Evolutionary conservation across 92 coral and sea anemone genomes (phyloP), one percentile per base, ranked within the genome.

Genomic region (Palythoa grandiflora): DNA sequence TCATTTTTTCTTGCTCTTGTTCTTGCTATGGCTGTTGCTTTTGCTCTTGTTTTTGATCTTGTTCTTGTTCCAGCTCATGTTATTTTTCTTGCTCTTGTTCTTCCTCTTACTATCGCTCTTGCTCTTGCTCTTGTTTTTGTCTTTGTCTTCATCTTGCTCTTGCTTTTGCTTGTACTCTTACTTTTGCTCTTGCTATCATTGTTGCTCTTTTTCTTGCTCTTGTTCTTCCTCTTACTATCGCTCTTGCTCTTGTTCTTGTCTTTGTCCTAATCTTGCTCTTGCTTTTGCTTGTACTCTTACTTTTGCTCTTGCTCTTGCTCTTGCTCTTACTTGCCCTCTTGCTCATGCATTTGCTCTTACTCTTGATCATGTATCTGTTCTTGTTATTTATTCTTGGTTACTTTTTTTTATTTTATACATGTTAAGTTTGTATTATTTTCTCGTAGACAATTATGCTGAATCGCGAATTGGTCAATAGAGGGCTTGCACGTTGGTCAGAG

Each of bases 401-500:
- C 11, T 8, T 55, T 55, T 55, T 55, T 2, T 16, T 17, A 2
- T 63, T 35, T 17, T 19, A 9, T 63, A 8, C 20, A 9, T 1
- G 11, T 63, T 63, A 3, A 63, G 20, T 17, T 2, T n/a, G 19
- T 63, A 2, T 9, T 1, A 16, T 63, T 84, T 44, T 63, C 74
- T 90, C 81, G 38, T 85, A 96, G 98, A 93, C 98, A 57, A 90
- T 95, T 40, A 80, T 97, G 93, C 91, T 97, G 37, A 97, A 97
- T 88, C 87, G 99, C 71, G 99, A 97, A 17, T 84, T 97, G 36
- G 97, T 97, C 13, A 90, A 92, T 83, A 83, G 96, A 60, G 99
- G 99, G 9, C 91, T 93, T 8, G 98, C 98, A 5, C 94, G 97
- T 53, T 97, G 99, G 99, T 92, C 94, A 17, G 99, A 97, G 87